Percentiles rank a stretch among this genome's conserved stretches.
These are phyloP conservation scores for Tipula helvola DNA, from an alignment of 2,888 invertebrate species.

Conservation along the genomic window DNA sequence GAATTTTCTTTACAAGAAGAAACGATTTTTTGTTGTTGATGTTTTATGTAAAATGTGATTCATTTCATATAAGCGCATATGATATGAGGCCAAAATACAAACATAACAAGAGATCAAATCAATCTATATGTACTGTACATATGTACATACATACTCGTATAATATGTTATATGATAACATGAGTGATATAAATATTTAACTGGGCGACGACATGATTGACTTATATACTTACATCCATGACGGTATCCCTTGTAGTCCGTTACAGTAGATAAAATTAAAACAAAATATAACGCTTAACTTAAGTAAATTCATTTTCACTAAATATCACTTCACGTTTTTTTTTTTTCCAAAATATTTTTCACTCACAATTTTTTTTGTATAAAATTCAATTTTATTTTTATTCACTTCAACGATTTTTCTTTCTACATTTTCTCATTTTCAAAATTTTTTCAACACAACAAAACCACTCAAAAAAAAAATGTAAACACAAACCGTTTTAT, in stretches of 20 bases:
- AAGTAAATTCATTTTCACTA: constrained; percentile 15
- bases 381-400: constrained; percentile 11
- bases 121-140: neutral
- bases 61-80: neutral
- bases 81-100: neutral
- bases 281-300: neutral
- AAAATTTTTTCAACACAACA: neutral
- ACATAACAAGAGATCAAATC: neutral
- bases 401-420: neutral
- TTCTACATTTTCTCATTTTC: neutral
- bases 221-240: constrained; percentile 34
- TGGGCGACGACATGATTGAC: neutral
- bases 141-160: neutral
- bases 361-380: constrained; percentile 28
- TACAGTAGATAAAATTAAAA: constrained; percentile 18
- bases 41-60: neutral
- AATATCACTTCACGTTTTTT: constrained; percentile 25
- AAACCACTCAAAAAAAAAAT: neutral
- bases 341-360: constrained; percentile 30
- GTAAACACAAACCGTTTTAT: neutral
- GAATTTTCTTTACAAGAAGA: neutral
- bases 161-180: no score
- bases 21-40: neutral
- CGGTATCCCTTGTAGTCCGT: constrained; percentile 32
- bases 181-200: neutral